A percentile compares a stretch with the other conserved stretches of the same genome.
Conservation (phyloP, 2,113 vertebrate species). For the Pomatorhinus ruficollis region DNA sequence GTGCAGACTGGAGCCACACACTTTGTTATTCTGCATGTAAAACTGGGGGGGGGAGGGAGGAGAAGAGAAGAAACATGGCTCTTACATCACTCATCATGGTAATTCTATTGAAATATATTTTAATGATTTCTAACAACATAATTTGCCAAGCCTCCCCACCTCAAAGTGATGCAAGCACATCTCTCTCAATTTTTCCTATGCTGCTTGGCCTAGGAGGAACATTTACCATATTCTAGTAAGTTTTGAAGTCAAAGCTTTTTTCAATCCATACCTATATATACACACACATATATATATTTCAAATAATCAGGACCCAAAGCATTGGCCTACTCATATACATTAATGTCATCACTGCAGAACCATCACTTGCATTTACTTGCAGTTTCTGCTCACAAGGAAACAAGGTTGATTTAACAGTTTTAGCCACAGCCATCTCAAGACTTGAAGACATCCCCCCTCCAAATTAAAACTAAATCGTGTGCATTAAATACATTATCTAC, state of each 20-base stretch:
- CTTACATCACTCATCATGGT: neutral
- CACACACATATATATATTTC: neutral
- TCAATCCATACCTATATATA: neutral
- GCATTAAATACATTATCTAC: slow-evolving; percentile 1
- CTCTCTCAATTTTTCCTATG: neutral
- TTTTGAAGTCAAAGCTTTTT: neutral
- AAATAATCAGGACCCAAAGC: neutral
- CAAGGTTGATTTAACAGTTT: neutral
- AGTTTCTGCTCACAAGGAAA: neutral
- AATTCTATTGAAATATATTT: slow-evolving; percentile 29
- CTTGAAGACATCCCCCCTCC: neutral
- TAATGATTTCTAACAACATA: slow-evolving; percentile 25
- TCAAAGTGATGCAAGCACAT: neutral
- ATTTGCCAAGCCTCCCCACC: neutral
- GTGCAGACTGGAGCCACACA: neutral
- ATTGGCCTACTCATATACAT: neutral
- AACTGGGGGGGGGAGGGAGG: neutral
- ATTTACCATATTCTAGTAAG: neutral
- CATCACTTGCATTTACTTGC: neutral
- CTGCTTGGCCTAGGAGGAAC: neutral
- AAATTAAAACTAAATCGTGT: neutral
- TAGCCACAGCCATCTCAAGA: neutral
- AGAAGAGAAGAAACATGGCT: neutral
- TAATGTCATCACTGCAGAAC: neutral
- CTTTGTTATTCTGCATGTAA: neutral